Conservation (phyloP, 2,113 vertebrate genomes). For the Pelecanus crispus region DNA sequence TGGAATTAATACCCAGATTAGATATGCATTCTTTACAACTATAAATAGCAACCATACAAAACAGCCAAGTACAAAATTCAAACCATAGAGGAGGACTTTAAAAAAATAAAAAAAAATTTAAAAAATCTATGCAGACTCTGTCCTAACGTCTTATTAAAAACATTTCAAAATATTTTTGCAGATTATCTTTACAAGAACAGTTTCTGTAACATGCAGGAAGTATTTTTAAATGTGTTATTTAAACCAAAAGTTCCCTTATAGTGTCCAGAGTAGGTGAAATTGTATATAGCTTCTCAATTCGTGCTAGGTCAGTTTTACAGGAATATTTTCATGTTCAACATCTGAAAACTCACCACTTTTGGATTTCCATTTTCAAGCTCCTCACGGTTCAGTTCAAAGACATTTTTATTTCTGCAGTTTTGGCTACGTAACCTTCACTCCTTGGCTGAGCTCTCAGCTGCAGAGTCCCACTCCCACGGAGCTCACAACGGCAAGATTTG, state of each 20-base stretch:
- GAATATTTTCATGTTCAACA: background rate
- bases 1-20: background rate
- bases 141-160: background rate
- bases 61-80: background rate
- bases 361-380: background rate
- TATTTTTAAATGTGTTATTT: background rate
- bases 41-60: background rate
- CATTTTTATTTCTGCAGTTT: conserved; percentile 38
- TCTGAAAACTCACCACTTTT: background rate
- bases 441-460: background rate
- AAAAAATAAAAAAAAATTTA: background rate
- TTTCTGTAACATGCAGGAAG: background rate
- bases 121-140: background rate
- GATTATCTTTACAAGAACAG: background rate
- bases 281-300: background rate
- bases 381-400: background rate
- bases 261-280: background rate
- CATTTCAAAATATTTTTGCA: background rate
- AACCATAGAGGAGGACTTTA: background rate
- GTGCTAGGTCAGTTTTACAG: background rate
- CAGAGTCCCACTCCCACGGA: background rate
- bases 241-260: background rate
- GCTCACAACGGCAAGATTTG: conserved; percentile 3
- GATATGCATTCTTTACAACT: background rate
- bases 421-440: background rate